phyloP scores from a whole-genome alignment of 2,797 vertebrate genomes.

The Esox masquinongy region DNA sequence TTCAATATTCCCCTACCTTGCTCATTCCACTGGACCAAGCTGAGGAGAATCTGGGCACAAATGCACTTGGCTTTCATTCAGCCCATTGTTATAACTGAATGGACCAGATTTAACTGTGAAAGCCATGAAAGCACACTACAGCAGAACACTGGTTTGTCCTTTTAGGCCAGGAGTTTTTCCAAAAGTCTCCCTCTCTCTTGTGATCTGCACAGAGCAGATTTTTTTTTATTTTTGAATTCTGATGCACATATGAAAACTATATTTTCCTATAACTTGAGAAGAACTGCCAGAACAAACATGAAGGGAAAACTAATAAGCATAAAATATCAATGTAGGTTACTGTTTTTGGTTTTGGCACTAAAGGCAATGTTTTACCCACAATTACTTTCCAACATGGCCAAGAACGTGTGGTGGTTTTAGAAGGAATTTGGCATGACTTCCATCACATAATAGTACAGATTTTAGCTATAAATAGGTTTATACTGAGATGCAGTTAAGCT shows the following conservation, averaged over 20 bases:
- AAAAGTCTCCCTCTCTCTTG: neutral
- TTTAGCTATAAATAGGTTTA: constrained; percentile 34
- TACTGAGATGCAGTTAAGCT: constrained; percentile 46
- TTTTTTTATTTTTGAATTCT: neutral
- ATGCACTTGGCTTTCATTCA: constrained; percentile 36
- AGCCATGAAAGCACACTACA: constrained; percentile 1
- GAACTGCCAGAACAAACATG: constrained; percentile 26
- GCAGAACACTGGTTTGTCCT: neutral
- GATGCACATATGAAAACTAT: neutral
- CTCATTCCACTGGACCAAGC: constrained; percentile 58
- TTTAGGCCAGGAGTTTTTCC: neutral
- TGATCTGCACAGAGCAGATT: neutral
- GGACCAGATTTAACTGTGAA: constrained; percentile 32
- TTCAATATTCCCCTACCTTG: constrained; percentile 63
- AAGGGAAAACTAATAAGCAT: constrained; percentile 18
- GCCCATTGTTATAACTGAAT: constrained; percentile 41
- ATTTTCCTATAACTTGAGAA: neutral
- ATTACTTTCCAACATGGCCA: constrained; percentile 36
- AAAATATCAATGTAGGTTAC: constrained; percentile 21
- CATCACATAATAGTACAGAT: constrained; percentile 52
- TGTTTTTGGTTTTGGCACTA: constrained; percentile 30
- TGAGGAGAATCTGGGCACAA: constrained; percentile 46
- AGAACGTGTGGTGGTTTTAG: constrained; percentile 50
- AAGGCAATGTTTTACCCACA: constrained; percentile 44
- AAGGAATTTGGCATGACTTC: constrained; percentile 48